A percentile compares a stretch with the other conserved stretches of the same genome.
These are phyloP conservation scores for Tupaia chinensis DNA, from an alignment of 2,113 vertebrate genomes.

Conservation along the genomic window DNA sequence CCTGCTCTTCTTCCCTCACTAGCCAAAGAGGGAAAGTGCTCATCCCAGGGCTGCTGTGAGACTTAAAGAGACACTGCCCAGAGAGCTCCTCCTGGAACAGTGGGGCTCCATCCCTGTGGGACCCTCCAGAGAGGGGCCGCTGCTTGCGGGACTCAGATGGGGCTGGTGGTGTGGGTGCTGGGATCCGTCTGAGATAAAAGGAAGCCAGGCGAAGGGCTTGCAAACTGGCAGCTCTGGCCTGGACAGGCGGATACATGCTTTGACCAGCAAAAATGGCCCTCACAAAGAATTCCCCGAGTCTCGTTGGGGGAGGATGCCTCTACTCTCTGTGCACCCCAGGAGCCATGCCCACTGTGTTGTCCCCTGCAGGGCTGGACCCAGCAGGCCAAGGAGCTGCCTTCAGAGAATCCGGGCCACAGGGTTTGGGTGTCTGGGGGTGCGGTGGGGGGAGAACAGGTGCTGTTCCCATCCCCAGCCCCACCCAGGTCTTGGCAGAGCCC, in stretches of 20 bases:
- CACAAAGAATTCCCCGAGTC: neutral
- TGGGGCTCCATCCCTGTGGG: accelerated
- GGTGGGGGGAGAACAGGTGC: neutral
- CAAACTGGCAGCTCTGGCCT: neutral
- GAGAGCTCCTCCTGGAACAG: neutral
- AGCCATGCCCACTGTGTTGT: accelerated
- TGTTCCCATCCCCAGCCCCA: neutral
- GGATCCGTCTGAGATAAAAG: neutral
- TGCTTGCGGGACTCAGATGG: neutral
- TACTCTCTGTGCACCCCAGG: no score
- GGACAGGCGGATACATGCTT: neutral
- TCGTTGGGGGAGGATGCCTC: accelerated
- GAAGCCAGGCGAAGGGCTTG: neutral
- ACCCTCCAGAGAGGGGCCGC: neutral
- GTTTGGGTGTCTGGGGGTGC: neutral
- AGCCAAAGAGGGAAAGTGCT: neutral
- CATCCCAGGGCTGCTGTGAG: neutral
- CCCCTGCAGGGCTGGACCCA: neutral
- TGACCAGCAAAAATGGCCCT: neutral
- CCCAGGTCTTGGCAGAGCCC: neutral
- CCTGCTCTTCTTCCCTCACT: neutral
- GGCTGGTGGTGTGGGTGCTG: neutral
- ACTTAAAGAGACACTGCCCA: neutral
- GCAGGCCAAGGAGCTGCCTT: neutral
- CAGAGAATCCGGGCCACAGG: neutral